phyloP scores from a whole-genome alignment of 1,140 invertebrate genomes.

The Chrysomallon squamiferum region DNA sequence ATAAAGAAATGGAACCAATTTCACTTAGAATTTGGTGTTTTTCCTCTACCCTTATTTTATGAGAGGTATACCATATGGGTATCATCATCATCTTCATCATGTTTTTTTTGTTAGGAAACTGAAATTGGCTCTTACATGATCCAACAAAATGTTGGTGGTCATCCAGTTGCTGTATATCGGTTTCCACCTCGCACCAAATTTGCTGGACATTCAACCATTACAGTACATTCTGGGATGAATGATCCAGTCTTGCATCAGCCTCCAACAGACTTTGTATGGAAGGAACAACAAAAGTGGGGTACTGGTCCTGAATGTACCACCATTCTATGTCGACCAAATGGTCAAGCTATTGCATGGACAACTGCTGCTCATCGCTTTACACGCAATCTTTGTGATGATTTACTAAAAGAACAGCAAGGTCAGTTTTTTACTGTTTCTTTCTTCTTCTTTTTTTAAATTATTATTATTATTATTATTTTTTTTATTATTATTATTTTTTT shows the following conservation, averaged over 20 bases:
- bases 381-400: conserved; percentile 49
- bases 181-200: conserved; percentile 58
- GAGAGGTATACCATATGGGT: no score
- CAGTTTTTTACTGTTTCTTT: not conserved
- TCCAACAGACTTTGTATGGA: conserved; percentile 61
- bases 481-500: no score
- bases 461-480: no score
- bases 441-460: no score
- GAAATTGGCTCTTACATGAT: conserved; percentile 61
- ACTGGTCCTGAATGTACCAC: conserved; percentile 62
- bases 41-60: no score
- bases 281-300: conserved; percentile 61
- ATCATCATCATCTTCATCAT: no score
- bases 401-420: not conserved
- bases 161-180: conserved; percentile 60
- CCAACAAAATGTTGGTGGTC: conserved; percentile 60
- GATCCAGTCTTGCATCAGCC: conserved; percentile 57
- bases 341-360: conserved; percentile 61
- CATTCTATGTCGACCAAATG: conserved; percentile 61
- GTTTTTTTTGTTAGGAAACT: conserved; percentile 40
- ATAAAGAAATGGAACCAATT: no score
- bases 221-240: conserved; percentile 56
- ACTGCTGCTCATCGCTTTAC: conserved; percentile 59
- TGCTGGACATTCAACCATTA: conserved; percentile 50
- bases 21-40: no score